Conservation (phyloP, 1,140 invertebrate species). For the Potamilus streckersoni region DNA sequence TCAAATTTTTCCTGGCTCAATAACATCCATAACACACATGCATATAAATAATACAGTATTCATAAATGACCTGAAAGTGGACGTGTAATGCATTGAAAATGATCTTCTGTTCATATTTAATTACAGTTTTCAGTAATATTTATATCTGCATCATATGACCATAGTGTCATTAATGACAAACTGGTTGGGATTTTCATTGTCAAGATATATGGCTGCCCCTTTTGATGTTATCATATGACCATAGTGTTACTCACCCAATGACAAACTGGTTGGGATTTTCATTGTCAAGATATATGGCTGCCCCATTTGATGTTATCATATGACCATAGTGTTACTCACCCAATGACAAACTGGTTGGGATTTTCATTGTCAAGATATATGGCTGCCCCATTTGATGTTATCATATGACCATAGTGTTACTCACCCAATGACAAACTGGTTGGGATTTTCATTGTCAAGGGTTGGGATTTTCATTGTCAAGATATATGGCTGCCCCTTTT, state of each 20-base stretch:
- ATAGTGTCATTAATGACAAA: constrained; percentile 61
- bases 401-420: too few species aligned
- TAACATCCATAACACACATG: too few species aligned
- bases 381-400: constrained; percentile 60
- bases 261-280: constrained; percentile 66
- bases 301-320: constrained; percentile 57
- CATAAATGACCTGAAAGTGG: too few species aligned
- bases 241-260: too few species aligned
- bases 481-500: constrained; percentile 63
- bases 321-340: too few species aligned
- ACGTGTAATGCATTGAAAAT: too few species aligned
- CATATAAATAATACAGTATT: too few species aligned
- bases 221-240: constrained; percentile 38
- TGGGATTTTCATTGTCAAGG: constrained; percentile 63
- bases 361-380: constrained; percentile 65
- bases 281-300: constrained; percentile 65
- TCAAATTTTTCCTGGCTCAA: too few species aligned
- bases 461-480: constrained; percentile 63
- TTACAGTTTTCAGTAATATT: too few species aligned
- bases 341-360: constrained; percentile 62
- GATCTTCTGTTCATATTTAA: too few species aligned
- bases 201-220: constrained; percentile 64
- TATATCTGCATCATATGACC: not conserved
- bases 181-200: constrained; percentile 64
- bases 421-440: constrained; percentile 57